phyloP scores from a whole-genome alignment of 2,888 invertebrate species.

The Papilio gigon region DNA sequence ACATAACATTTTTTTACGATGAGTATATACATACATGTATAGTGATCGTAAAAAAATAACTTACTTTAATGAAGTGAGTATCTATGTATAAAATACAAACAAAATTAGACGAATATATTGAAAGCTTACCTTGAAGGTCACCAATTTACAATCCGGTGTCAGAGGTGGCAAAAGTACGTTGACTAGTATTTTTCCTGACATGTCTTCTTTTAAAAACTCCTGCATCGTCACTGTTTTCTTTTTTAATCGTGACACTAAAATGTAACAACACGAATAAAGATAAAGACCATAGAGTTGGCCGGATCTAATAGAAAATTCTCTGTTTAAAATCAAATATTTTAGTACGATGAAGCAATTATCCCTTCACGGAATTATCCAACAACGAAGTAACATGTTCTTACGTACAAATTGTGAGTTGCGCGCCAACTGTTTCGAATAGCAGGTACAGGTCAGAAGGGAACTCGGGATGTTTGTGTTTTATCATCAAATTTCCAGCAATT shows the following conservation, averaged over 20 bases:
- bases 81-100: neutral
- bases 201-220: constrained; percentile 69
- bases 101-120: too few species aligned
- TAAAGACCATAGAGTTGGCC: too few species aligned
- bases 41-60: too few species aligned
- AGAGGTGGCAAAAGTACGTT: constrained; percentile 80
- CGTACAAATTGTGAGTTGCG: constrained; percentile 63
- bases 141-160: constrained; percentile 70
- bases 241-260: constrained; percentile 41
- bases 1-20: too few species aligned
- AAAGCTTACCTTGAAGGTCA: constrained; percentile 83
- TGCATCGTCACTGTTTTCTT: constrained; percentile 59
- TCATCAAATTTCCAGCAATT: constrained; percentile 86
- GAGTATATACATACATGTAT: too few species aligned
- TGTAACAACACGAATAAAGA: too few species aligned
- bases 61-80: too few species aligned
- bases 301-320: neutral
- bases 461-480: constrained; percentile 84
- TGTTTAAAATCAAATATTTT: neutral
- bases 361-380: neutral
- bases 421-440: constrained; percentile 67
- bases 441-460: constrained; percentile 88
- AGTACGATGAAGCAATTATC: neutral
- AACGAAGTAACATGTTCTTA: constrained; percentile 35
- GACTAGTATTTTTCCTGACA: constrained; percentile 77